phyloP scores from a whole-genome alignment of 2,797 vertebrate genomes.

The Pempheris klunzingeri region DNA sequence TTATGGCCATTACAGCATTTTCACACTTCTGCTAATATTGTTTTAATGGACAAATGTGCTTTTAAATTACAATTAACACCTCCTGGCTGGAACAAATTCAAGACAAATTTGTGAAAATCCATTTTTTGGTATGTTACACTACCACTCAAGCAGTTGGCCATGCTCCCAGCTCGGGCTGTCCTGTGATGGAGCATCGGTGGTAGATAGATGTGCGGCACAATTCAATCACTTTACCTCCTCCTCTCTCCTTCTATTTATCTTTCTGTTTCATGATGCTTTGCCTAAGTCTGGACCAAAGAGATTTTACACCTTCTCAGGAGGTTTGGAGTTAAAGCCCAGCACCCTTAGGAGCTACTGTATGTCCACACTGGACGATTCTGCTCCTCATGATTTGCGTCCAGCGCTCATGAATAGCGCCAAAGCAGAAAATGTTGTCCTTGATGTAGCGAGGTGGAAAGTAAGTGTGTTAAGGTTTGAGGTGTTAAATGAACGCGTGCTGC shows the following conservation, averaged over 20 bases:
- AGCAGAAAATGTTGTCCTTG: not conserved
- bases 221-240: constrained; percentile 46
- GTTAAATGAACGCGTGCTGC: not conserved
- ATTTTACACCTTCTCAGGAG: not conserved
- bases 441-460: not conserved
- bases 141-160: constrained; percentile 39
- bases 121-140: constrained; percentile 21
- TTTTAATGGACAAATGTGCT: constrained; percentile 49
- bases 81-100: constrained; percentile 29
- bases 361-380: not conserved
- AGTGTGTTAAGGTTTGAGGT: not conserved
- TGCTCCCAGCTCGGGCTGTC: constrained; percentile 9
- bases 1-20: constrained; percentile 37
- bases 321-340: not conserved
- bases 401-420: not conserved
- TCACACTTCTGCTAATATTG: constrained; percentile 38
- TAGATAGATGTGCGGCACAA: constrained; percentile 28
- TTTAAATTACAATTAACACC: constrained; percentile 47
- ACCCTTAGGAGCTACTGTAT: not conserved
- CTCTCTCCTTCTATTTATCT: not conserved
- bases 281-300: constrained; percentile 5
- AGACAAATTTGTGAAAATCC: constrained; percentile 40
- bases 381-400: not conserved
- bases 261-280: constrained; percentile 21
- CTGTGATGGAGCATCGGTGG: constrained; percentile 11